phyloP scores from a whole-genome alignment of 2,888 invertebrate species.

The Chloroclysta siterata region DNA sequence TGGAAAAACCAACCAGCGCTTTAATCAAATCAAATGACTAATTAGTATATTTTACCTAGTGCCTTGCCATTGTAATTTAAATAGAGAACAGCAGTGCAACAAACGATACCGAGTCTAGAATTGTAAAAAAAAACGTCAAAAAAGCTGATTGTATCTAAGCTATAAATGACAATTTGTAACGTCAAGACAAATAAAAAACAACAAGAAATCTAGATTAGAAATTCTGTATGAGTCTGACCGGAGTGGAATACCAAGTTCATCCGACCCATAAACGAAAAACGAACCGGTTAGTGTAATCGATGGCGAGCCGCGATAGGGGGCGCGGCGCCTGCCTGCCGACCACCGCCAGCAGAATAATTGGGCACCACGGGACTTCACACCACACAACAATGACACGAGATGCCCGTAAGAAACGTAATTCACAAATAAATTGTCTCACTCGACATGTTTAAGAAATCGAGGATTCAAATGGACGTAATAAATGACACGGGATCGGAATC shows the following conservation, averaged over 20 bases:
- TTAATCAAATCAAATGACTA: conserved; percentile 55
- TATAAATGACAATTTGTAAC: conserved; percentile 43
- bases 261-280: conserved; percentile 75
- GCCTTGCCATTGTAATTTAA: conserved; percentile 20
- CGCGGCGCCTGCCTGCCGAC: conserved; percentile 78
- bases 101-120: conserved; percentile 23
- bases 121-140: conserved; percentile 22
- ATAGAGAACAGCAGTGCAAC: conserved; percentile 5
- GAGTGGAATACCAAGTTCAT: conserved; percentile 58
- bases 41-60: conserved; percentile 40
- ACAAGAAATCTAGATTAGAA: conserved; percentile 50
- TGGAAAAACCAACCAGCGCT: conserved; percentile 51
- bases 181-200: conserved; percentile 42
- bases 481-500: conserved; percentile 66
- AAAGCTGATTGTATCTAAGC: conserved; percentile 20
- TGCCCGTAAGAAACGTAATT: conserved; percentile 50
- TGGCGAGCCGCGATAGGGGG: conserved; percentile 81
- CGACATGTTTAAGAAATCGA: conserved; percentile 58
- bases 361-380: conserved; percentile 84
- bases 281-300: conserved; percentile 80
- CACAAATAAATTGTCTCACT: conserved; percentile 62
- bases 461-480: conserved; percentile 67
- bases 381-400: conserved; percentile 57
- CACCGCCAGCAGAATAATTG: conserved; percentile 81
- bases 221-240: conserved; percentile 52